Conservation (phyloP, 2,797 vertebrate species). For the Morelia viridis region DNA sequence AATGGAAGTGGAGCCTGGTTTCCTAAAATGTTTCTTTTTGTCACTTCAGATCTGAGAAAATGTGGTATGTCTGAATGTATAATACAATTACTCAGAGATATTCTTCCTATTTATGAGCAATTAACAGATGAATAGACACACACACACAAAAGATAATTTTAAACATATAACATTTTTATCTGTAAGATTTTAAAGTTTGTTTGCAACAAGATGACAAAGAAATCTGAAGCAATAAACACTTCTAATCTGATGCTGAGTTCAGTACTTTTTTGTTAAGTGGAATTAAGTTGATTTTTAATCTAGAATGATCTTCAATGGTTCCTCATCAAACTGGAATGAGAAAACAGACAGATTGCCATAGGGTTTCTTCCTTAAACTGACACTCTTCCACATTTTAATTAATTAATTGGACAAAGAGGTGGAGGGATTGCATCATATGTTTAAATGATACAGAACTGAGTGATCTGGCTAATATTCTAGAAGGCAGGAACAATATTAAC, state of each 20-base stretch:
- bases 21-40: background rate
- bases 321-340: background rate
- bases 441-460: background rate
- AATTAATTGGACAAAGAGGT: background rate
- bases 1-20: background rate
- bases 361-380: no score
- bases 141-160: background rate
- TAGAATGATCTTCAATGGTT: background rate
- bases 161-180: background rate
- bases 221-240: background rate
- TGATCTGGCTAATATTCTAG: background rate
- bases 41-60: background rate
- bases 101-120: background rate
- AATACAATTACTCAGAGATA: background rate
- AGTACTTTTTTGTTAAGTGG: background rate
- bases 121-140: background rate
- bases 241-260: background rate
- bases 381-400: no score
- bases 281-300: background rate
- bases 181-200: background rate
- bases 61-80: background rate
- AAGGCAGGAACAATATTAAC: background rate
- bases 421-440: background rate
- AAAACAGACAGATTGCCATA: background rate
- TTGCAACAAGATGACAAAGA: background rate